Evolutionary conservation across 2,888 invertebrate genomes (phyloP), one percentile per base, ranked within the genome.

Genomic region (Phengaris alcon): DNA sequence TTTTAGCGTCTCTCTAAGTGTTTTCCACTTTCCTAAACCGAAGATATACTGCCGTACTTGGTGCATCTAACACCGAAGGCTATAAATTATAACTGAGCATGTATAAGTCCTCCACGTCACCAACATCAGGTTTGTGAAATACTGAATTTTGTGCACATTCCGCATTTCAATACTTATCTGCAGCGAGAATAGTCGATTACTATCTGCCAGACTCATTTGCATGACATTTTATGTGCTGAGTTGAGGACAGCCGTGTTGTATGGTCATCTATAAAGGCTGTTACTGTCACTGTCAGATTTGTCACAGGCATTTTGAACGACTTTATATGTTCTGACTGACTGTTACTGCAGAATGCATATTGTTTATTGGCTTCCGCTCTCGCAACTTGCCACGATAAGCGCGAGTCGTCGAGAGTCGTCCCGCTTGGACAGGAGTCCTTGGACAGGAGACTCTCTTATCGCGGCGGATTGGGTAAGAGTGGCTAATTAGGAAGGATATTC

Each of bases 81-180:
- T 64, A 64, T 64, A 64, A 64, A 64, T 64, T 64, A 64, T 64
- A 64, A 12, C 52, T 1, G 10, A 59, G 12, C 44, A 5, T 13
- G 13, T 64, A 64, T 64, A 35, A 64, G 64, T 64, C 64, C 64
- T 64, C 12, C 64, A 64, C 44, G 13, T 64, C 64, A 44, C 35
- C 35, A 1, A 35, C 64, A 64, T 64, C 13, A 35, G 35, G 10
- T 64, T 64, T 12, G 59, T 22, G 59, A 59, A 64, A 64, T 70
- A 22, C 7, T 54, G 72, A 52, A 35, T 72, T 72, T 51, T 72
- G 72, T 72, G 70, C 70, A 22, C 35, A 64, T 72, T 72, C 35
- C 35, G 22, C 72, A 35, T 72, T 52, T 52, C 54, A 22, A 72
- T 72, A 72, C 35, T 72, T 51, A 72, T 72, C 54, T 52, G 54